Base-by-base conservation (phyloP, 2,113 vertebrate species). In the Aptenodytes patagonicus region DNA sequence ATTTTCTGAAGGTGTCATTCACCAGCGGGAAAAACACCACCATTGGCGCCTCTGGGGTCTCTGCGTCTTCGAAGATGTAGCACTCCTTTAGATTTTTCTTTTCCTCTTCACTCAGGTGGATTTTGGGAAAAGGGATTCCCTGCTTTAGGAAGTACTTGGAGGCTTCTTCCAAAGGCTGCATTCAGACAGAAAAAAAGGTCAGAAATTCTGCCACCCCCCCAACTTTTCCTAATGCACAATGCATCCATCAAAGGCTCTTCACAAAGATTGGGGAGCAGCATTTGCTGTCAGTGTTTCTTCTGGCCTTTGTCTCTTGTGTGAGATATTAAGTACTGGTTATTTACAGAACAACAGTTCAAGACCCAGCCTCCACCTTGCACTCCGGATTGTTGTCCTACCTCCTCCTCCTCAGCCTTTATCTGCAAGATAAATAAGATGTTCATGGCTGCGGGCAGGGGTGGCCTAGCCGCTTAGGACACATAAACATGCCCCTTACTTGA, bases 21-120 rank as follows among this genome's bases (percentile, higher is more conserved):
- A 98, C 97, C 70, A 99, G 89, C 0, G 98, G 98, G 91, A 98
- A 98, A 91, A 98, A 98, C 42, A 99, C 93, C 62, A 99, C 95
- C 25, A 61, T 96, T 0, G 98, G 98, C 2, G 97, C 97, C 21
- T 95, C 73, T 0, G 97, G 95, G 44, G 81, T 96, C 47, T 96
- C n/a, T 5, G 91, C 47, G 40, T 99, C 98, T 8, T 97, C 96
- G 46, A 99, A 99, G 68, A 98, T 13, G 31, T 98, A 97, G 36
- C 96, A 97, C 42, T 97, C 96, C 66, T 96, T 97, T 31, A 96
- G 58, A 51, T 96, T 86, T 42, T 94, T 96, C 75, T 97, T 96
- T 83, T 96, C 96, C 72, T 96, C 93, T 80, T 96, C 96, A 70
- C 90, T 97, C 89, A 97, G 69, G 21, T 98, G 93, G 71, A 98